Base-by-base conservation (phyloP, 2,888 invertebrate genomes). In the Drosophila atripex region DNA sequence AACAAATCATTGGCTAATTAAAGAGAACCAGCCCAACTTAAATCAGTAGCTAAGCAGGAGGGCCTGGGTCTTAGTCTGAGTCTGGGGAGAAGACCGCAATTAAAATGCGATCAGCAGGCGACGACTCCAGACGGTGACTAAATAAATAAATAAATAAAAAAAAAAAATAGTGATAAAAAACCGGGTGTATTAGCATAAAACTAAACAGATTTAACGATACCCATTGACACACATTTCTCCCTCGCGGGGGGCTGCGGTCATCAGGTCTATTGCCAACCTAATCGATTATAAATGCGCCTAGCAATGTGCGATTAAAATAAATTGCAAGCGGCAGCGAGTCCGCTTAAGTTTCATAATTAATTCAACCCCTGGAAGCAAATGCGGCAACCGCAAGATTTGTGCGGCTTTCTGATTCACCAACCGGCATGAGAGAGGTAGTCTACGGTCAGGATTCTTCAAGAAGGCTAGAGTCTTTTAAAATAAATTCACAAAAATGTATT, bases 241-340 rank as follows among this genome's bases (percentile, higher is more conserved):
- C 32, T 23, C 54, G 43, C n/a, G 23, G 11, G 54, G 61, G 43
- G 43, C 43, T 3, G 46, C 23, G 41, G 21, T 46, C 50, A 45
- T 6, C 2, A 7, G 35, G n/a, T 43, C 35, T 50, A 45, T 32
- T 28, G 58, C 8, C 45, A 50, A 51, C 41, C 80, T 75, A 89
- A 88, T 88, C 89, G 89, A 82, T 88, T 87, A 88, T 86, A 80
- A 88, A 88, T 86, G 89, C 78, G 89, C 55, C 76, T 84, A 73
- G 77, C 74, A 76, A 75, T 75, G 88, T 89, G 88, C 80, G 88
- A 89, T 85, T 88, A 78, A 89, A 87, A 89, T 84, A 89, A 89
- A 89, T 89, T 89, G 89, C 85, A 76, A 77, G 76, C 66, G 55
- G 64, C 71, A 80, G 76, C 59, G 66, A 72, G 66, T 71, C 54